phyloP scores from a whole-genome alignment of 2,888 invertebrate species.

The Spodoptera picta region DNA sequence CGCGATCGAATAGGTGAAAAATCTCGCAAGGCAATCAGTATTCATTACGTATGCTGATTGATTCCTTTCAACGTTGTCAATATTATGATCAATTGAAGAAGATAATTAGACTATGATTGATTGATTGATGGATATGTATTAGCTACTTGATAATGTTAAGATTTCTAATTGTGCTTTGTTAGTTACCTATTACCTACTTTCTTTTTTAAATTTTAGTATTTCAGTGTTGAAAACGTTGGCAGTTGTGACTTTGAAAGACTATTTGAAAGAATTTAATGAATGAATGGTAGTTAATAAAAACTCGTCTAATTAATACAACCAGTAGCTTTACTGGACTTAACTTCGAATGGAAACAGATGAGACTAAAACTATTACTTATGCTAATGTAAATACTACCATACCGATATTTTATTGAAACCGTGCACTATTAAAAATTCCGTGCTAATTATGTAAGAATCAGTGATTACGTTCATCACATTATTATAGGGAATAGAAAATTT shows the following conservation, averaged over 20 bases:
- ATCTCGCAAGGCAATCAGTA: slow-evolving; percentile 39
- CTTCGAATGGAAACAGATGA: no score
- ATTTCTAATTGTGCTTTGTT: slow-evolving; percentile 13
- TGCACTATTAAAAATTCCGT: no score
- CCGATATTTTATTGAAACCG: no score
- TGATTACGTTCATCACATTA: no score
- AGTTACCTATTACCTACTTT: not conserved
- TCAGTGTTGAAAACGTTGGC: not conserved
- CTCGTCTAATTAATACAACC: not conserved
- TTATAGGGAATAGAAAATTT: no score
- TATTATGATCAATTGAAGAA: slow-evolving; percentile 51
- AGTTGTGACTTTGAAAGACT: not conserved
- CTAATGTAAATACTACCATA: no score
- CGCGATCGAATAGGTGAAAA: no score
- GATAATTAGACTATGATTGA: slow-evolving; percentile 51
- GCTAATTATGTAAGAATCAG: no score
- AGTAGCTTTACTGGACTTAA: no score
- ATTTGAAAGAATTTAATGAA: not conserved
- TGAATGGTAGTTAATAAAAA: not conserved
- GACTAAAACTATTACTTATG: no score
- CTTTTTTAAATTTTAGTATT: slow-evolving; percentile 22
- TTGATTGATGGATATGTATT: slow-evolving; percentile 31
- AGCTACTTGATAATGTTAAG: slow-evolving; percentile 23
- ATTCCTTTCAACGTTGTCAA: slow-evolving; percentile 56
- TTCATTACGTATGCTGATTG: slow-evolving; percentile 57